Evolutionary conservation across 2,797 vertebrate genomes (phyloP).

Genomic region (Allobates femoralis): DNA sequence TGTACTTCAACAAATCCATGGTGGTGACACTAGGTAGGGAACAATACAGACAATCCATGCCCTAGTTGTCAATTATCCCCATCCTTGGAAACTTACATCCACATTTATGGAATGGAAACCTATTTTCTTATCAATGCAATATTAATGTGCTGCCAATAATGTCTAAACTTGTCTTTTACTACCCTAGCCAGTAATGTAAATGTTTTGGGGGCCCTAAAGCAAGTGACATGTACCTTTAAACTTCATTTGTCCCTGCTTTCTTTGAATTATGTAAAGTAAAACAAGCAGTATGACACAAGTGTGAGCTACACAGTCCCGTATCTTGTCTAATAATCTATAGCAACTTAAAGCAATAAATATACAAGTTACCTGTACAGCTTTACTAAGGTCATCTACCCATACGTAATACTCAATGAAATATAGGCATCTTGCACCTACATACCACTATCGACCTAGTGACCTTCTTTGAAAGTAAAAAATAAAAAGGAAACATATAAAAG

Average conservation of each 20-base stretch:
- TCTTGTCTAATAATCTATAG: slow-evolving; percentile 33
- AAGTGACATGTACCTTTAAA: too few relatives aligned
- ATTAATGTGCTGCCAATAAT: too few relatives aligned
- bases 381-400: neutral
- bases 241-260: neutral
- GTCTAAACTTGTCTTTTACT: too few relatives aligned
- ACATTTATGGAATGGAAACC: too few relatives aligned
- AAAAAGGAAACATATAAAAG: neutral
- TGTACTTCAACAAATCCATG: too few relatives aligned
- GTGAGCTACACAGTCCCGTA: slow-evolving; percentile 1
- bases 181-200: too few relatives aligned
- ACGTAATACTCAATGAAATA: neutral
- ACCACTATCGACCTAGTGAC: neutral
- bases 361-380: slow-evolving; percentile 18
- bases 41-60: too few relatives aligned
- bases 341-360: slow-evolving; percentile 46
- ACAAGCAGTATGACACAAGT: neutral
- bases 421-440: neutral
- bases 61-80: too few relatives aligned
- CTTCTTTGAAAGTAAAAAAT: neutral
- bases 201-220: too few relatives aligned
- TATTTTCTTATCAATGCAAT: too few relatives aligned
- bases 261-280: neutral
- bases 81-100: too few relatives aligned
- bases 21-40: too few relatives aligned